Evolutionary conservation across 2,113 vertebrate genomes (phyloP).

Genomic region (Lepus americanus): DNA sequence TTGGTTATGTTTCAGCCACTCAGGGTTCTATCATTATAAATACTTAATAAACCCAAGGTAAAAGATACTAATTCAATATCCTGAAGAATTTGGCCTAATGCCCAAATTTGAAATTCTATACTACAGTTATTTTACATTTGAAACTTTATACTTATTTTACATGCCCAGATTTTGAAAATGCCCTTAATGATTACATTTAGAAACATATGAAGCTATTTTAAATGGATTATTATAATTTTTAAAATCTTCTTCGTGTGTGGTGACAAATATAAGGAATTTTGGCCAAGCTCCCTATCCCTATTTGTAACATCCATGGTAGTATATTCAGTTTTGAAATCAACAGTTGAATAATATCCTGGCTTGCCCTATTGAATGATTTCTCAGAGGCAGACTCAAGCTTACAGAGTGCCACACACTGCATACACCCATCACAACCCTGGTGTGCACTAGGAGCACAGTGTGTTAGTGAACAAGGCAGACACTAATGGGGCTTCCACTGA

Average conservation of each 20-base stretch:
- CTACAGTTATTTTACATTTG: neutral
- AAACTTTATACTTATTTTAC: neutral
- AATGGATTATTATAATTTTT: neutral
- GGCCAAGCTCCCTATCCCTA: neutral
- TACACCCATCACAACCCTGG: neutral
- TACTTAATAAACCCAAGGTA: neutral
- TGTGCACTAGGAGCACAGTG: neutral
- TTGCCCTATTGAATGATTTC: neutral
- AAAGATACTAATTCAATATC: neutral
- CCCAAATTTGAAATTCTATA: neutral
- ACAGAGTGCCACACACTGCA: neutral
- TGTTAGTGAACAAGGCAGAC: neutral
- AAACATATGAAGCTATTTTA: conserved; percentile 10
- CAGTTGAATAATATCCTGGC: neutral
- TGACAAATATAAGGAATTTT: neutral
- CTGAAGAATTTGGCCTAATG: neutral
- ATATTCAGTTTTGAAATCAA: neutral
- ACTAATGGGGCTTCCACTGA: neutral
- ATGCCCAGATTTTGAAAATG: neutral
- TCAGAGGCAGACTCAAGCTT: neutral
- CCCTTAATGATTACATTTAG: neutral
- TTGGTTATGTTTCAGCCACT: neutral
- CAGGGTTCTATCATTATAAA: neutral
- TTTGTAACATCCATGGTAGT: neutral
- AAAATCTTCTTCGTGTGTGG: neutral